Evolutionary conservation across 2,888 invertebrate genomes (phyloP).

Genomic region (Halocaridina rubra): DNA sequence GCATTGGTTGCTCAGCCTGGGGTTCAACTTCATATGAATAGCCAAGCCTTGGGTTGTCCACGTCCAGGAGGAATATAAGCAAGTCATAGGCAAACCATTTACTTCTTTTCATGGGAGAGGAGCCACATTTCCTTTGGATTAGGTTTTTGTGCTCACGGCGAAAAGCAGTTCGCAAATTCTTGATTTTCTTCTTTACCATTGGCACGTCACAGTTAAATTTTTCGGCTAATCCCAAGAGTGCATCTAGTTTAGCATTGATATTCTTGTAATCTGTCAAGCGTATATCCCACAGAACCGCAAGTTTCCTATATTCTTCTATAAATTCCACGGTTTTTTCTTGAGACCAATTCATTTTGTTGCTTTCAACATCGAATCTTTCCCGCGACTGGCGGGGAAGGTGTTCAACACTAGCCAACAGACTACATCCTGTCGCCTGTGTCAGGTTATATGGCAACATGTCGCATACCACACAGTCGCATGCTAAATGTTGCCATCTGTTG

Average conservation of each 20-base stretch:
- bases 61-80: background rate
- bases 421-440: slow-evolving; percentile 9
- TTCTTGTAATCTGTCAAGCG: slow-evolving; percentile 11
- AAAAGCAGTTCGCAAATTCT: background rate
- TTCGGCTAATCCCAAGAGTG: background rate
- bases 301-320: slow-evolving; percentile 19
- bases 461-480: slow-evolving; percentile 38
- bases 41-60: background rate
- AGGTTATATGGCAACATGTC: slow-evolving; percentile 15
- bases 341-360: slow-evolving; percentile 31
- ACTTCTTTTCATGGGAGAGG: background rate
- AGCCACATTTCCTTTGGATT: background rate
- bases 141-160: background rate
- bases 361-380: slow-evolving; percentile 43
- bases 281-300: slow-evolving; percentile 14
- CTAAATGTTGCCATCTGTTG: slow-evolving; percentile 44
- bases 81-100: background rate
- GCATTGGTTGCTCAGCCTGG: background rate
- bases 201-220: background rate
- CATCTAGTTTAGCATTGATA: background rate
- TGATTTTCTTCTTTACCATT: background rate
- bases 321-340: slow-evolving; percentile 26
- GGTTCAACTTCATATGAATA: background rate
- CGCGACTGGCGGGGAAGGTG: background rate
- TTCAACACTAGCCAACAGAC: background rate